These are phyloP conservation scores for Gordius sp. DNA, from an alignment of 2,888 invertebrate genomes.

Conservation along the genomic window DNA sequence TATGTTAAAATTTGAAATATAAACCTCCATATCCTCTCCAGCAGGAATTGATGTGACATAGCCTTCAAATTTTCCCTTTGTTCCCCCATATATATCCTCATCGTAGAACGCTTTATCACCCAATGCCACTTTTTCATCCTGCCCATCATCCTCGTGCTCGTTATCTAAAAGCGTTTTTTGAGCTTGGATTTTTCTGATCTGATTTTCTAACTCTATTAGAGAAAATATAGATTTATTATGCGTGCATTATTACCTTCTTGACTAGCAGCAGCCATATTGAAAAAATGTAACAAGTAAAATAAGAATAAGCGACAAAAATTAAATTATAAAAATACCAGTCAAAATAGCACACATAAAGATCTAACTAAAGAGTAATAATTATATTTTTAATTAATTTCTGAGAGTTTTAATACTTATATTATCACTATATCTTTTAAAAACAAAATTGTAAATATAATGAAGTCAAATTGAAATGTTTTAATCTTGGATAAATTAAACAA, in stretches of 20 bases:
- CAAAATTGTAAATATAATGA: too few relatives aligned
- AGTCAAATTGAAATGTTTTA: too few relatives aligned
- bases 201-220: constrained; percentile 63
- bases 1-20: constrained; percentile 16
- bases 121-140: constrained; percentile 40
- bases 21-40: constrained; percentile 60
- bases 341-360: too few relatives aligned
- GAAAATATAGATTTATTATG: constrained; percentile 20
- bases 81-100: constrained; percentile 59
- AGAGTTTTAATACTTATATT: too few relatives aligned
- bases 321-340: too few relatives aligned
- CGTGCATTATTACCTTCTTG: constrained; percentile 22
- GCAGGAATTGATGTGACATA: constrained; percentile 86
- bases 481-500: too few relatives aligned
- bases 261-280: constrained; percentile 24
- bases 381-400: too few relatives aligned
- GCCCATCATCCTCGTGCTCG: constrained; percentile 29
- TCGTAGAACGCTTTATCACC: constrained; percentile 64
- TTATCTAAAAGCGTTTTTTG: constrained; percentile 45
- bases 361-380: too few relatives aligned
- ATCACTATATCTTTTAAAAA: too few relatives aligned
- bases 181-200: constrained; percentile 62
- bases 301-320: too few relatives aligned
- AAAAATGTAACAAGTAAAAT: too few relatives aligned
- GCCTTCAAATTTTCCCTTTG: constrained; percentile 57